Base-by-base conservation (phyloP, 35 echinoderm and acorn worm species). In the Lytechinus pictus region DNA sequence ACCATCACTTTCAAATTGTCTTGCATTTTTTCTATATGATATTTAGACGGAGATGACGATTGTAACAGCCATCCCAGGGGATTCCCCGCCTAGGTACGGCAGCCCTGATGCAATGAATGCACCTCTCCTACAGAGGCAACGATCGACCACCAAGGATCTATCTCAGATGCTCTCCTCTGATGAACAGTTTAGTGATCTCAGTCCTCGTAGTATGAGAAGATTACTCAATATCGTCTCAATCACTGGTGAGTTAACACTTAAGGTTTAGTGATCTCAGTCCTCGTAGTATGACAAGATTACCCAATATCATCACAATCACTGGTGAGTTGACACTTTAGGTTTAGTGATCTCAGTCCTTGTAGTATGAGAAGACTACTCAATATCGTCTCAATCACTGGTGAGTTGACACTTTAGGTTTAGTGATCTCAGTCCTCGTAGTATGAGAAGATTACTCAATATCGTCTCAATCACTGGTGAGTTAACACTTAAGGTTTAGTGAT, bases 371-470 rank as follows among this genome's bases (percentile, higher is more conserved):
- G 98, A 9, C 87, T 99, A 9, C 97, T 99, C 9, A 99, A 99
- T 92, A 99, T 99, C 54, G 98, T 99, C 28, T 99, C 98, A 8
- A 98, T 99, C 54, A 99, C 98, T 94, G 98, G 98, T 99, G 56
- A 86, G 54, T 86, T 10, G 24, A 72, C 61, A 72, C 61, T 4
- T 72, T 21, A 1, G 8, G 55, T 57, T n/a, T n/a, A n/a, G n/a
- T n/a, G n/a, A n/a, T n/a, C n/a, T n/a, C n/a, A n/a, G n/a, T n/a
- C n/a, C n/a, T n/a, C n/a, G n/a, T n/a, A n/a, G n/a, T n/a, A n/a
- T n/a, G n/a, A n/a, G n/a, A n/a, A n/a, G n/a, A n/a, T n/a, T n/a
- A n/a, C n/a, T n/a, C n/a, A n/a, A n/a, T n/a, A n/a, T n/a, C n/a
- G n/a, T n/a, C n/a, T n/a, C n/a, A n/a, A n/a, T n/a, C n/a, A n/a